Percentiles rank a stretch among this genome's conserved stretches.
phyloP scores from a whole-genome alignment of 2,797 vertebrate genomes.

The Ambastaia sidthimunki region DNA sequence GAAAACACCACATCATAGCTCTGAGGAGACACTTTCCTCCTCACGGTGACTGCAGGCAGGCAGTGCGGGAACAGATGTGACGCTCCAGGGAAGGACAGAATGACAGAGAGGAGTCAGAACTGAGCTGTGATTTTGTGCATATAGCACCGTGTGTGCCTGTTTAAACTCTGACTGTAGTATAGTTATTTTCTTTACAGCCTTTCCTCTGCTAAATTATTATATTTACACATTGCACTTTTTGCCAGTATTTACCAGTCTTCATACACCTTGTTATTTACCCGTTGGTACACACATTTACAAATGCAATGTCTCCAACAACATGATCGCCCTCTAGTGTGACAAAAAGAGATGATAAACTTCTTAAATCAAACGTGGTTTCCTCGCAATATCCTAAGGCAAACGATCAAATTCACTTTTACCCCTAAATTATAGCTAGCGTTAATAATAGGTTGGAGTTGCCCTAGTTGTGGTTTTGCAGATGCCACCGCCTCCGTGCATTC shows the following conservation, averaged over 20 bases:
- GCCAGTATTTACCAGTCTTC: too few species aligned
- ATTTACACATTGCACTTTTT: neutral
- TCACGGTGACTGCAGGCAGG: neutral
- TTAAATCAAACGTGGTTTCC: constrained; percentile 6
- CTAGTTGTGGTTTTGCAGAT: neutral
- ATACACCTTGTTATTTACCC: neutral
- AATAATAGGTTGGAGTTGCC: constrained; percentile 20
- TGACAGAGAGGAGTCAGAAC: constrained; percentile 1
- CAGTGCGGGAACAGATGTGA: constrained; percentile 30
- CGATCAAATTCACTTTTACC: constrained; percentile 41
- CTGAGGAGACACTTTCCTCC: neutral
- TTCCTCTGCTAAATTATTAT: neutral
- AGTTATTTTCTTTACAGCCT: constrained; percentile 5
- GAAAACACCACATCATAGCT: neutral
- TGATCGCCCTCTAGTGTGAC: constrained; percentile 13
- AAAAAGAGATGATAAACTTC: constrained; percentile 6
- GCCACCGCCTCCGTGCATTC: constrained; percentile 5
- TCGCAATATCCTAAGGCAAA: constrained; percentile 30
- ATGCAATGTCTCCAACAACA: neutral
- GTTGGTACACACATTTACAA: neutral
- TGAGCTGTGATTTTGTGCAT: constrained; percentile 9
- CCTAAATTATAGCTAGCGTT: constrained; percentile 35
- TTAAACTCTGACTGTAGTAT: neutral
- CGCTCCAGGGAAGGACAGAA: constrained; percentile 22
- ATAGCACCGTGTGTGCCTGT: neutral